These are phyloP conservation scores for Brevimyrus niger DNA, from an alignment of 2,113 vertebrate species.

Conservation along the genomic window DNA sequence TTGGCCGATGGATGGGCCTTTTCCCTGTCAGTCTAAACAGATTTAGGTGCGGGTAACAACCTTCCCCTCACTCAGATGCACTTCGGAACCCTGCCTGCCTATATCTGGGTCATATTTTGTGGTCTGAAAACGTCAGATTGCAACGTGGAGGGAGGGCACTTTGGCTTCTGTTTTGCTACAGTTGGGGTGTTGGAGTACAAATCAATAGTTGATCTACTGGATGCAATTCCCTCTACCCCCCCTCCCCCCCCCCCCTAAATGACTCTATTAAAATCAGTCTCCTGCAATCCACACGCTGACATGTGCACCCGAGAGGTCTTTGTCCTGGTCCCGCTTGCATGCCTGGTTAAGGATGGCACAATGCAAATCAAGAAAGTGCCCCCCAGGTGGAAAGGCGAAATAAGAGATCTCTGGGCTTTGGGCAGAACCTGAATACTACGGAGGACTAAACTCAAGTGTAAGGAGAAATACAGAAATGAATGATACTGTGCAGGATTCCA, in stretches of 20 bases:
- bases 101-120: conserved; percentile 9
- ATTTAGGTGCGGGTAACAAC: conserved; percentile 12
- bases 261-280: neutral
- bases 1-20: conserved; percentile 17
- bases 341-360: neutral
- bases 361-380: neutral
- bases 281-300: neutral
- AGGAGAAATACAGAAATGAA: neutral
- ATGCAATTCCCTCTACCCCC: neutral
- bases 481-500: neutral
- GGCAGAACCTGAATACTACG: neutral
- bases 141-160: neutral
- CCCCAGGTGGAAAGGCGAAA: neutral
- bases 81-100: neutral
- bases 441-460: neutral
- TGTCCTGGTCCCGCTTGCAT: neutral
- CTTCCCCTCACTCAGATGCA: neutral
- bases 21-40: conserved; percentile 18
- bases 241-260: neutral
- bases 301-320: neutral
- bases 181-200: conserved; percentile 9
- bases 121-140: conserved; percentile 3
- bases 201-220: conserved; percentile 15
- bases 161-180: neutral
- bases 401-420: neutral